A percentile compares a stretch with the other conserved stretches of the same genome.
These are phyloP conservation scores for Cryptocheilus praepositus DNA, from an alignment of 2,888 invertebrate genomes.

Conservation along the genomic window DNA sequence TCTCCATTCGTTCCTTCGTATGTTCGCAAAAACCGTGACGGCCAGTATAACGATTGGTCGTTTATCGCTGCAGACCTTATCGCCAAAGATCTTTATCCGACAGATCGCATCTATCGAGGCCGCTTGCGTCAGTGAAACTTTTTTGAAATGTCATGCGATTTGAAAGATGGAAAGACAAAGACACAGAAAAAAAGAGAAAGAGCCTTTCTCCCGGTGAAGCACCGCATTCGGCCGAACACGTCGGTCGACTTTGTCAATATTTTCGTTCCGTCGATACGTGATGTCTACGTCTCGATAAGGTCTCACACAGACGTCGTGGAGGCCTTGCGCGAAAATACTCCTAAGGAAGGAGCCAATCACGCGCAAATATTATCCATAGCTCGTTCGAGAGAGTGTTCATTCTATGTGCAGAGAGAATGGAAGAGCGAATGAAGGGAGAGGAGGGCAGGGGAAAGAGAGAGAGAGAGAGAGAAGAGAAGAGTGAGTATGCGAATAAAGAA, in stretches of 20 bases:
- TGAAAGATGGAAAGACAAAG: no score
- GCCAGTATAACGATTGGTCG: no score
- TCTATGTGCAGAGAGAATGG: no score
- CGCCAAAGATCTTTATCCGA: background rate
- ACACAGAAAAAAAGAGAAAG: no score
- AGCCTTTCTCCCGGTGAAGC: conserved; percentile 1
- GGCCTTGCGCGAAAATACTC: conserved; percentile 38
- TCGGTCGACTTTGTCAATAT: conserved; percentile 38
- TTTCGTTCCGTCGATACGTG: conserved; percentile 34
- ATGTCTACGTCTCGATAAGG: conserved; percentile 22
- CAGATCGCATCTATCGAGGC: background rate
- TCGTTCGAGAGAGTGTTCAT: background rate
- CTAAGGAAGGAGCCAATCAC: conserved; percentile 43
- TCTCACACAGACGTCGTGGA: background rate
- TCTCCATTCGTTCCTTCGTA: no score
- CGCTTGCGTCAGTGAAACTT: background rate
- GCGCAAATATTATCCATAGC: conserved; percentile 43
- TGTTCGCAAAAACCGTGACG: no score
- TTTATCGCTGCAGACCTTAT: background rate
- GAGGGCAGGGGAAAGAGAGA: background rate
- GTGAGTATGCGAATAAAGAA: conserved; percentile 25
- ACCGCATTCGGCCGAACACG: background rate
- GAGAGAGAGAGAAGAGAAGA: background rate
- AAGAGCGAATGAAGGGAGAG: background rate
- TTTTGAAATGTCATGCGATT: background rate